These are phyloP conservation scores for Heliangelus exortis DNA, from an alignment of 2,797 vertebrate species.

Conservation along the genomic window DNA sequence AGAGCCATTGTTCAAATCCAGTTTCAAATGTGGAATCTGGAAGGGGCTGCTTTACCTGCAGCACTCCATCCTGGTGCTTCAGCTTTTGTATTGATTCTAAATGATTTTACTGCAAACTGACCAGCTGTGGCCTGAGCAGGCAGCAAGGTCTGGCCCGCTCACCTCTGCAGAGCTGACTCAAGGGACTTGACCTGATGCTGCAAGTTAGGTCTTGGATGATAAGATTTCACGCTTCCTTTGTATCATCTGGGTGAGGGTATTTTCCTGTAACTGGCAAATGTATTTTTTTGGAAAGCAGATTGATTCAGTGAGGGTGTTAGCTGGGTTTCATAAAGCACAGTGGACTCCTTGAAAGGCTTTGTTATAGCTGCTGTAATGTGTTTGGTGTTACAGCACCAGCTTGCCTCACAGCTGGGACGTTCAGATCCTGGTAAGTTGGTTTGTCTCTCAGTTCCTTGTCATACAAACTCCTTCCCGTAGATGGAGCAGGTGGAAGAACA, in stretches of 20 bases:
- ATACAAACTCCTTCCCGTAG: neutral
- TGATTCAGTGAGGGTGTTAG: neutral
- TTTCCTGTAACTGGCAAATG: neutral
- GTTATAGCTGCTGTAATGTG: no score
- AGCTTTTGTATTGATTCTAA: neutral
- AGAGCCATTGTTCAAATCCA: constrained; percentile 37
- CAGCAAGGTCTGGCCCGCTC: neutral
- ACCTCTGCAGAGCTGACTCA: neutral
- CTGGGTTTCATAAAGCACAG: neutral
- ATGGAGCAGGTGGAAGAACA: neutral
- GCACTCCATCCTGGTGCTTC: neutral
- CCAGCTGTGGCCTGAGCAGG: constrained; percentile 16
- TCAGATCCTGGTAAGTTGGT: neutral
- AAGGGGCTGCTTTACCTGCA: constrained; percentile 32
- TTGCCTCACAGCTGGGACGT: neutral
- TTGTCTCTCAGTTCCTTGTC: neutral
- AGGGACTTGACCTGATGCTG: neutral
- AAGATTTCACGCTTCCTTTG: neutral
- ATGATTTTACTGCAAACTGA: constrained; percentile 14
- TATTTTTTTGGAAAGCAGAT: neutral
- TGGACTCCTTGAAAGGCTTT: neutral
- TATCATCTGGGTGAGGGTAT: accelerated
- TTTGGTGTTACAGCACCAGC: neutral
- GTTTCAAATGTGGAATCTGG: constrained; percentile 47
- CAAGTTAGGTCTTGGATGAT: accelerated